A percentile compares a stretch with the other conserved stretches of the same genome.
These are phyloP conservation scores for Nipponia nippon DNA, from an alignment of 2,113 vertebrate species.

Conservation along the genomic window DNA sequence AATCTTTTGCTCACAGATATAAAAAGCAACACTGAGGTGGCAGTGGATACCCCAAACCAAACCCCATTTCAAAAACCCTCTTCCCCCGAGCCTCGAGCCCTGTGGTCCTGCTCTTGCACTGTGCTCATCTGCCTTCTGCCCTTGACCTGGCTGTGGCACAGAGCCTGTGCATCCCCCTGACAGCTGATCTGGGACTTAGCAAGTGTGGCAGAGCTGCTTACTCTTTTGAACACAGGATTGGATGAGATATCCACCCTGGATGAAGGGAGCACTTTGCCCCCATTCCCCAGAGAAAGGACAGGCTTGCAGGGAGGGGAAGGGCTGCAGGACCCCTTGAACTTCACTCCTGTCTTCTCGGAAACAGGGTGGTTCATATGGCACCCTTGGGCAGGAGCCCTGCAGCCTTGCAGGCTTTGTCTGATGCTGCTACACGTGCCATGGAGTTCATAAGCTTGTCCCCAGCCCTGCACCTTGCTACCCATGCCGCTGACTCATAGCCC, in stretches of 20 bases:
- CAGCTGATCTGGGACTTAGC: not conserved
- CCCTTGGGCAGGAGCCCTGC: not conserved
- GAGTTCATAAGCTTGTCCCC: not conserved
- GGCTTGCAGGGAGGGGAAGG: not conserved
- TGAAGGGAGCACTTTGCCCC: not conserved
- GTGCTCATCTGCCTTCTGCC: not conserved
- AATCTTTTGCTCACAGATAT: not conserved
- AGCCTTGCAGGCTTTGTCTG: not conserved
- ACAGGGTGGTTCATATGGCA: rapidly evolving
- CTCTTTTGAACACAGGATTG: not conserved
- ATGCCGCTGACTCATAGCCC: not conserved
- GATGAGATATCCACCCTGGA: rapidly evolving
- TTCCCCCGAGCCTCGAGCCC: not conserved
- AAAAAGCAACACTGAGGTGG: not conserved
- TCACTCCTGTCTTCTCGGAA: not conserved
- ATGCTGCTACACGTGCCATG: rapidly evolving
- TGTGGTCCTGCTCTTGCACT: rapidly evolving
- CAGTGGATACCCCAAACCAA: not conserved
- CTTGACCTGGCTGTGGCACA: not conserved
- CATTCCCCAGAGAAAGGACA: not conserved
- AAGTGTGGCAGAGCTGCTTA: not conserved
- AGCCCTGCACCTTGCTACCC: not conserved
- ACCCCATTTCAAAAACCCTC: not conserved
- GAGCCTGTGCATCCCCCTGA: not conserved
- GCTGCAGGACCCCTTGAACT: not conserved